Conservation (phyloP, 2,113 vertebrate genomes). For the Epinephelus lanceolatus region DNA sequence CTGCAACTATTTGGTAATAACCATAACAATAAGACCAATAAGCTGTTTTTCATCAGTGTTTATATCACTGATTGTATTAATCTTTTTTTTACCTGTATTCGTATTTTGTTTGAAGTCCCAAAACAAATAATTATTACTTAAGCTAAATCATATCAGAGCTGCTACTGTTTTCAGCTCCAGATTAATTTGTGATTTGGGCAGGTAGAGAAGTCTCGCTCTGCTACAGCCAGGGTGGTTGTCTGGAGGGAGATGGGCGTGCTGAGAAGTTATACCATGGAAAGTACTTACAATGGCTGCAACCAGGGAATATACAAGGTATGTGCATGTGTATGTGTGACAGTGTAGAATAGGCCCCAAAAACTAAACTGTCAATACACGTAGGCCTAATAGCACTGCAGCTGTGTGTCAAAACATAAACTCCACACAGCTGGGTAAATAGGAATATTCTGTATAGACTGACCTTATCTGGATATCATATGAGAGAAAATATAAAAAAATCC, state of each 20-base stretch:
- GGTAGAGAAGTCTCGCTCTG: conserved; percentile 92
- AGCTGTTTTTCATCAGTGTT: not conserved
- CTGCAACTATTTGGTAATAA: conserved; percentile 89
- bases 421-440: too few species aligned
- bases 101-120: not conserved
- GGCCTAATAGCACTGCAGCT: not conserved
- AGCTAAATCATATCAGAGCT: not conserved
- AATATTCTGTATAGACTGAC: too few species aligned
- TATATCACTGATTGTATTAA: not conserved
- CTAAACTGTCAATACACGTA: not conserved
- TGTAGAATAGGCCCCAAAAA: not conserved
- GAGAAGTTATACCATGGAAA: conserved; percentile 97
- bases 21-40: not conserved
- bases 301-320: conserved; percentile 93
- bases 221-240: conserved; percentile 92
- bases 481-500: too few species aligned
- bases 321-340: not conserved
- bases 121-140: not conserved
- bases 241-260: conserved; percentile 93
- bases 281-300: conserved; percentile 92
- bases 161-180: not conserved
- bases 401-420: not conserved
- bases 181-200: conserved; percentile 57
- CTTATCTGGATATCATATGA: too few species aligned
- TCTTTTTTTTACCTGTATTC: not conserved